Evolutionary conservation across 2,888 invertebrate species (phyloP).

Genomic region (Papilio protenor): DNA sequence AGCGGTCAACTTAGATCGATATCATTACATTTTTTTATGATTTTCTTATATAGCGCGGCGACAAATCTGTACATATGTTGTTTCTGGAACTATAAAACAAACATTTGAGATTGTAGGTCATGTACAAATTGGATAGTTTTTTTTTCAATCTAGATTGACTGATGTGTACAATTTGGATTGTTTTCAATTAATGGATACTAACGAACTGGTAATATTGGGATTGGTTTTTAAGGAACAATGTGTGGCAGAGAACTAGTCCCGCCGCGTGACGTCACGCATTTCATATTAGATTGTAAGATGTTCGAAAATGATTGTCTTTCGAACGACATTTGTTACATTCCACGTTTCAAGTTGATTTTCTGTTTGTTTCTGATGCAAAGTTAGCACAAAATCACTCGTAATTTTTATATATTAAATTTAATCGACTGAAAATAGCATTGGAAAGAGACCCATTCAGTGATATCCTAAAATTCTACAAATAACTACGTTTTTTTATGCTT

Average conservation of each 20-base stretch:
- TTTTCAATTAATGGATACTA: background rate
- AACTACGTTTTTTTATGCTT: background rate
- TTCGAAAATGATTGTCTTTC: slow-evolving; percentile 61
- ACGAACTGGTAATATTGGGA: slow-evolving; percentile 28
- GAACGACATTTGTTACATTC: slow-evolving; percentile 80
- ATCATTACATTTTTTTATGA: slow-evolving; percentile 46
- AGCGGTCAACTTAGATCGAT: slow-evolving; percentile 46
- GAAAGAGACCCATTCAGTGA: background rate
- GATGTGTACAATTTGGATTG: background rate
- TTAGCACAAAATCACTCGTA: slow-evolving; percentile 62
- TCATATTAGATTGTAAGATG: slow-evolving; percentile 73
- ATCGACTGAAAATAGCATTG: background rate
- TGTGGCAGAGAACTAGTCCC: slow-evolving; percentile 78
- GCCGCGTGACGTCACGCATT: slow-evolving; percentile 76
- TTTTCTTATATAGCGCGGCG: slow-evolving; percentile 65
- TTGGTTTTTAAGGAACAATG: slow-evolving; percentile 63
- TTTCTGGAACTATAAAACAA: slow-evolving; percentile 50
- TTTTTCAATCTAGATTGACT: background rate
- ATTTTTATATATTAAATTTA: background rate
- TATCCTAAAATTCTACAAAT: slow-evolving; percentile 3
- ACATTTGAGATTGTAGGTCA: background rate
- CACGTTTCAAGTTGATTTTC: slow-evolving; percentile 66
- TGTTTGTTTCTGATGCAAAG: slow-evolving; percentile 59
- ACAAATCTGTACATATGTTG: slow-evolving; percentile 74
- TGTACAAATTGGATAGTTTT: background rate